Conservation (phyloP, 2,888 invertebrate genomes). For the Allygus modestus region DNA sequence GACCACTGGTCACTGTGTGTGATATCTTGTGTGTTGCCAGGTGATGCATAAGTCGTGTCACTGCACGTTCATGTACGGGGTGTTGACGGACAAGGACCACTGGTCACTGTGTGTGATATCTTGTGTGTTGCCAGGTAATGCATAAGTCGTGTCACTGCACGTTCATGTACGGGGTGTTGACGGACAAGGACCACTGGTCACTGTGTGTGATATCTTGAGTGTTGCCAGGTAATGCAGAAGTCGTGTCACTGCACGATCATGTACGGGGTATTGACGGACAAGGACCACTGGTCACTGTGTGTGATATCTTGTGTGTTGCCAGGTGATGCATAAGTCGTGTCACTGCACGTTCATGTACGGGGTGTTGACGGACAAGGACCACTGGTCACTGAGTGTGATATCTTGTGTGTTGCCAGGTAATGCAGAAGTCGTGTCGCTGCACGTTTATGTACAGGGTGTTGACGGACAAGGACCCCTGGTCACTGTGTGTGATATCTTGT, state of each 20-base stretch:
- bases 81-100: constrained; percentile 98
- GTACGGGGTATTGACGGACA: no score
- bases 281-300: no score
- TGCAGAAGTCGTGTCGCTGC: constrained; percentile 86
- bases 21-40: constrained; percentile 70
- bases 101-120: constrained; percentile 81
- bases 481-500: no score
- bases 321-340: no score
- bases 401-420: constrained; percentile 76
- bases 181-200: constrained; percentile 98
- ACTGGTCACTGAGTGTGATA: no score
- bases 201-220: no score
- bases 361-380: no score
- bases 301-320: no score
- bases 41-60: constrained; percentile 85
- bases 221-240: no score
- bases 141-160: constrained; percentile 87
- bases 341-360: no score
- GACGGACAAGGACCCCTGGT: no score
- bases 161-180: constrained; percentile 99
- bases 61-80: constrained; percentile 99
- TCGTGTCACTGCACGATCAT: no score
- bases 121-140: constrained; percentile 78
- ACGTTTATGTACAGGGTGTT: constrained; percentile 99
- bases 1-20: constrained; percentile 91